These are phyloP conservation scores for Luidia sarsii DNA, from an alignment of 53 echinoderm and acorn worm genomes.

Conservation along the genomic window DNA sequence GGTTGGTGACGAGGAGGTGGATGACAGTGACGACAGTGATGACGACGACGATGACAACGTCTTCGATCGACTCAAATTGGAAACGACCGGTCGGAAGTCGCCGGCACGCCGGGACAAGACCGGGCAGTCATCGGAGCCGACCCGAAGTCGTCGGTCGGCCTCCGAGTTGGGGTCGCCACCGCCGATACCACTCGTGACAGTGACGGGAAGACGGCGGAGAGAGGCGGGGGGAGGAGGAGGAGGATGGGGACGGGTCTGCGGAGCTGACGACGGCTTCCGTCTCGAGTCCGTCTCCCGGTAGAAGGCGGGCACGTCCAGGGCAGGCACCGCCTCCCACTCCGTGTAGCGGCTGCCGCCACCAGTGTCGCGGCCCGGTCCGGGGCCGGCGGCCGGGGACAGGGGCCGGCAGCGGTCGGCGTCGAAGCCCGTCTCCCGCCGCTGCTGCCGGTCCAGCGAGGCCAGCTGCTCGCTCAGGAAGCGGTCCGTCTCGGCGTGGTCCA, in stretches of 20 bases:
- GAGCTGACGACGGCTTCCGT: not conserved
- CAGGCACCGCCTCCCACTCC: conserved; percentile 18
- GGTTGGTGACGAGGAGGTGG: too few species aligned
- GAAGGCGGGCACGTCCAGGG: not conserved
- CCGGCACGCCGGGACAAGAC: too few species aligned
- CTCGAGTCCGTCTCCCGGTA: conserved; percentile 15
- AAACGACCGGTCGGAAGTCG: too few species aligned
- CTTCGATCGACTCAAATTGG: too few species aligned
- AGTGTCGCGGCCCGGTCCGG: not conserved
- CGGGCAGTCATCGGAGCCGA: too few species aligned
- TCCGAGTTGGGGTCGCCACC: too few species aligned
- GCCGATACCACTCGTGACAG: too few species aligned
- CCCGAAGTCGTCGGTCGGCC: too few species aligned
- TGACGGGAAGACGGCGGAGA: too few species aligned
- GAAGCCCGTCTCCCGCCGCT: not conserved
- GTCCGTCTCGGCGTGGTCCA: conserved; percentile 26
- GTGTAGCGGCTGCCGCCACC: conserved; percentile 12
- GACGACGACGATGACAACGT: too few species aligned
- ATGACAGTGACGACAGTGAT: too few species aligned
- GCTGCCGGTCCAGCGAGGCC: not conserved
- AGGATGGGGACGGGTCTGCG: not conserved
- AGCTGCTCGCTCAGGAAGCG: conserved; percentile 14
- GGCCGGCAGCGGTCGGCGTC: conserved; percentile 12
- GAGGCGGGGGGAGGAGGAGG: not conserved
- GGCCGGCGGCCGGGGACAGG: not conserved